These are phyloP conservation scores for Oxyura jamaicensis DNA, from an alignment of 2,113 vertebrate genomes.

Conservation along the genomic window DNA sequence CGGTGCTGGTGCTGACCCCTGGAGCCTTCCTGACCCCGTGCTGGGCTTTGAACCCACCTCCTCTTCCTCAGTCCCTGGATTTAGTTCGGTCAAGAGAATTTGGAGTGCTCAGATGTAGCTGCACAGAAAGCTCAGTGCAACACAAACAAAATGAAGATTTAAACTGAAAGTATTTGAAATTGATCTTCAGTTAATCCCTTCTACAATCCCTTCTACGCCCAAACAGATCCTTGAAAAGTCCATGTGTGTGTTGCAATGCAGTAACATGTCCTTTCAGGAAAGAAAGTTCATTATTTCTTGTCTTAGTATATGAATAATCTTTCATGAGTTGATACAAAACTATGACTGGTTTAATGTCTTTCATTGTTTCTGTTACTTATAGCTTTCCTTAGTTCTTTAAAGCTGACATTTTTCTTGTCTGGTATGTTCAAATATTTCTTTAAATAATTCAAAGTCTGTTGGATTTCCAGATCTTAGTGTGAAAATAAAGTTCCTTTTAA, in stretches of 20 bases:
- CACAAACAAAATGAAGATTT: neutral
- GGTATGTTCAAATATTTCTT: neutral
- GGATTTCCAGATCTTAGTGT: neutral
- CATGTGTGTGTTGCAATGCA: neutral
- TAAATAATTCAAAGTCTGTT: neutral
- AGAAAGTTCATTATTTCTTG: neutral
- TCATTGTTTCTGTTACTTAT: neutral
- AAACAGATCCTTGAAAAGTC: neutral
- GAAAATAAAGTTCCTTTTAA: neutral
- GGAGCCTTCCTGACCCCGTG: neutral
- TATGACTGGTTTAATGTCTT: neutral
- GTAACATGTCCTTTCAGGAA: neutral
- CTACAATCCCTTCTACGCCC: neutral
- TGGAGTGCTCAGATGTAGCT: neutral
- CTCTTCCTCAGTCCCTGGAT: neutral
- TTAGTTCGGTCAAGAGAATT: neutral
- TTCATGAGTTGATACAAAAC: neutral
- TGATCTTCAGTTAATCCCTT: neutral
- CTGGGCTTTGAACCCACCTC: neutral
- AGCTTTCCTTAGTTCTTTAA: neutral
- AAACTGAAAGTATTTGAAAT: neutral
- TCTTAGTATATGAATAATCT: neutral
- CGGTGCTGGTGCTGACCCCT: neutral
- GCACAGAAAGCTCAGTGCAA: neutral
- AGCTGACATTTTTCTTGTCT: neutral